Percentiles rank a stretch among this genome's conserved stretches.
These are phyloP conservation scores for Tineola bisselliella DNA, from an alignment of 2,888 invertebrate species.

Conservation along the genomic window DNA sequence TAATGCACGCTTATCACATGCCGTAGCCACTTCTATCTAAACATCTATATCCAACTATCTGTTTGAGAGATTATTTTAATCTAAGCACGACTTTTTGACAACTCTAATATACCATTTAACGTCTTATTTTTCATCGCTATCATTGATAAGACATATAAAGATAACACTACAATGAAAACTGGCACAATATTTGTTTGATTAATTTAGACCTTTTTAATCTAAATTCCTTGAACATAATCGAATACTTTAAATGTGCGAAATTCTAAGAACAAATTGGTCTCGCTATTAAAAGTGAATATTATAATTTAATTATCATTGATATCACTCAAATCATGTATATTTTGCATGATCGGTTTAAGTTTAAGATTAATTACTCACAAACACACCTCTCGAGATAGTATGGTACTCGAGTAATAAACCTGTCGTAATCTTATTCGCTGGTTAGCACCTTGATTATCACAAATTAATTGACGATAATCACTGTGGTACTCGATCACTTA, in stretches of 20 bases:
- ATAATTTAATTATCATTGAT: neutral
- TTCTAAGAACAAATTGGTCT: neutral
- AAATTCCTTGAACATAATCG: neutral
- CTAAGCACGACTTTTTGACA: conserved; percentile 9
- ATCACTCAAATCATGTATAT: neutral
- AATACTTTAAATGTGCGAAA: neutral
- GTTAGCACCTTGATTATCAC: conserved; percentile 47
- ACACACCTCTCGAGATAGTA: conserved; percentile 8
- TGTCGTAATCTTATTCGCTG: conserved; percentile 41
- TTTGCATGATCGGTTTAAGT: conserved; percentile 8
- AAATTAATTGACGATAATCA: conserved; percentile 33
- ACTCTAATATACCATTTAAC: conserved; percentile 8
- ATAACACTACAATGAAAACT: neutral
- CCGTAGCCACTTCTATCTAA: conserved; percentile 2
- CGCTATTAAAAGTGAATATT: neutral
- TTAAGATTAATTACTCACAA: neutral
- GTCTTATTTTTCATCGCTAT: conserved; percentile 9
- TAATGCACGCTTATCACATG: conserved; percentile 11
- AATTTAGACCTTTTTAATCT: neutral
- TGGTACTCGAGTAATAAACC: conserved; percentile 23
- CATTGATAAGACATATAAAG: conserved; percentile 8
- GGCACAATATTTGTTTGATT: neutral
- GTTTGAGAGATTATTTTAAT: conserved; percentile 12
- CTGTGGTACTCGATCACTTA: conserved; percentile 24
- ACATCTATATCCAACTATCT: conserved; percentile 9